A percentile compares a stretch with the other conserved stretches of the same genome.
Conservation (phyloP, 2,888 invertebrate genomes). For the Gymnosoma rotundatum region DNA sequence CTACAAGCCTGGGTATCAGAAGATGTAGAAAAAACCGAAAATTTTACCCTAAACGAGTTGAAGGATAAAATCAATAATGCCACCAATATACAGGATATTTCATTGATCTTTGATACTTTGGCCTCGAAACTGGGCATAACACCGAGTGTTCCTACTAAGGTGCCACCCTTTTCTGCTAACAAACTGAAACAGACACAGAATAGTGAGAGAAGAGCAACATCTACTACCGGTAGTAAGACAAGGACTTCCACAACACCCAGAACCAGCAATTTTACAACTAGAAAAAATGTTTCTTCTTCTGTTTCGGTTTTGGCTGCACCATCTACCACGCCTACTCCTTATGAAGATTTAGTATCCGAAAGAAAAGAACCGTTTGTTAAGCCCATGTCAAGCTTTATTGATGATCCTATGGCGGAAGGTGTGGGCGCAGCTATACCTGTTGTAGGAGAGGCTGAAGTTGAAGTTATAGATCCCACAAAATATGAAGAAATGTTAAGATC, state of each 20-base stretch:
- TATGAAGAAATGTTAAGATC: slow-evolving; percentile 82
- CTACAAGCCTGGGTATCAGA: slow-evolving; percentile 85
- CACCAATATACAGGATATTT: slow-evolving; percentile 84
- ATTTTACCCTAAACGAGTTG: slow-evolving; percentile 77
- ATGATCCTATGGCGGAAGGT: slow-evolving; percentile 76
- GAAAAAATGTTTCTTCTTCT: too few species aligned
- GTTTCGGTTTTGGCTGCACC: neutral
- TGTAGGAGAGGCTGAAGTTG: slow-evolving; percentile 82
- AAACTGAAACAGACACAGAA: slow-evolving; percentile 78
- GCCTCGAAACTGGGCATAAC: slow-evolving; percentile 83
- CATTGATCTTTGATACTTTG: slow-evolving; percentile 86
- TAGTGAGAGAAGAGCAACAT: slow-evolving; percentile 73
- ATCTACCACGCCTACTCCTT: slow-evolving; percentile 63
- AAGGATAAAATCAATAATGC: slow-evolving; percentile 81
- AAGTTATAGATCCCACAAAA: slow-evolving; percentile 81
- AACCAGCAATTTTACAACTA: slow-evolving; percentile 9
- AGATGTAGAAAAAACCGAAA: slow-evolving; percentile 80
- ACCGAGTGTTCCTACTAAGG: slow-evolving; percentile 78
- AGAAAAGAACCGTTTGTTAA: slow-evolving; percentile 75
- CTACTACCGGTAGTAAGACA: slow-evolving; percentile 58
- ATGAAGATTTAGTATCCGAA: slow-evolving; percentile 70
- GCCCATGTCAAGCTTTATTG: slow-evolving; percentile 78
- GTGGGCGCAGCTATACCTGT: slow-evolving; percentile 79
- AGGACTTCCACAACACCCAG: slow-evolving; percentile 70
- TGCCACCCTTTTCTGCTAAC: slow-evolving; percentile 81